These are phyloP conservation scores for Nipponia nippon DNA, from an alignment of 2,113 vertebrate species.

Conservation along the genomic window DNA sequence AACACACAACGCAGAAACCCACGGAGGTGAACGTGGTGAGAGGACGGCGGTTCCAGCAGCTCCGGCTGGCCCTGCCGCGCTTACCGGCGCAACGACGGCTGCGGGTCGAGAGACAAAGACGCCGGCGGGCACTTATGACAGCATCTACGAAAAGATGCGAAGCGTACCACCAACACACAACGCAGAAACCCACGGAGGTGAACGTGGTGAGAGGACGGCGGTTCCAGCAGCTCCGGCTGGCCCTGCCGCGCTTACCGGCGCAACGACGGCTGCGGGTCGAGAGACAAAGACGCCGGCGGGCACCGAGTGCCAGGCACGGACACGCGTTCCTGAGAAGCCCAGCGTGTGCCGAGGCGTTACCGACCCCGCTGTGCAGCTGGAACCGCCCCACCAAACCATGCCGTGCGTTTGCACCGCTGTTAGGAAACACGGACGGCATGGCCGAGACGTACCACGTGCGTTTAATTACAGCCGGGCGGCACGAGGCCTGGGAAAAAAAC, in stretches of 20 bases:
- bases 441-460: background rate
- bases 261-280: too few relatives aligned
- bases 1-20: too few relatives aligned
- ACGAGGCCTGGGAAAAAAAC: background rate
- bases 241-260: background rate
- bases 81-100: rapidly evolving
- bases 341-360: rapidly evolving
- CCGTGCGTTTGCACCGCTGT: background rate
- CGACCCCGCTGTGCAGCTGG: background rate
- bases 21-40: too few relatives aligned
- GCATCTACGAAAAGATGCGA: too few relatives aligned
- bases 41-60: background rate
- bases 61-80: background rate
- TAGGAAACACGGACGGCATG: background rate
- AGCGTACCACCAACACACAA: too few relatives aligned
- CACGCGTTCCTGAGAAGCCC: background rate
- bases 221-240: background rate
- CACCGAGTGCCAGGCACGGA: rapidly evolving
- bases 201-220: background rate
- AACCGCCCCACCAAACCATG: background rate
- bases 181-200: too few relatives aligned
- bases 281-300: rapidly evolving
- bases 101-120: background rate
- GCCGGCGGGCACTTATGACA: rapidly evolving
- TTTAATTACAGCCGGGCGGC: background rate